Evolutionary conservation across 1,140 invertebrate species (phyloP).

Genomic region (Microplitis demolitor): DNA sequence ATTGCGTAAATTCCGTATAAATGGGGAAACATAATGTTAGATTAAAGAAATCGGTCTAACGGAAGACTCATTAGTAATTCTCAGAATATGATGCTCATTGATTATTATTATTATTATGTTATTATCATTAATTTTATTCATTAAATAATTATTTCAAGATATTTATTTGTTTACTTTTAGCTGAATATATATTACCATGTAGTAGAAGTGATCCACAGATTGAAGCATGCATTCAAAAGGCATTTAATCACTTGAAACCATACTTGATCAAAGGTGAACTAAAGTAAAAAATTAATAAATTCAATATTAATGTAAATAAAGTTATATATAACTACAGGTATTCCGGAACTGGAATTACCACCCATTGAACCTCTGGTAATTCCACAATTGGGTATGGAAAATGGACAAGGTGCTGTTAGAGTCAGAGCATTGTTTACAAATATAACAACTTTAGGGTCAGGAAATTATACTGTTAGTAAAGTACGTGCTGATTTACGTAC

Average conservation of each 20-base stretch:
- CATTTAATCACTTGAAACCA: conserved; percentile 73
- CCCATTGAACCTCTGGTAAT: conserved; percentile 75
- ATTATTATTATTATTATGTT: conserved; percentile 20
- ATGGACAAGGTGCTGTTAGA: conserved; percentile 73
- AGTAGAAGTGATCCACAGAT: conserved; percentile 69
- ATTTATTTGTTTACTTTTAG: conserved; percentile 60
- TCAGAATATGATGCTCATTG: conserved; percentile 2
- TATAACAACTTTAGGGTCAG: conserved; percentile 72
- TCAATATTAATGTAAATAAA: too few species aligned
- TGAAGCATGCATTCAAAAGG: conserved; percentile 70
- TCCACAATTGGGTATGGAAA: conserved; percentile 73
- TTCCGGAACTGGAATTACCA: conserved; percentile 72
- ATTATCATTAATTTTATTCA: conserved; percentile 5
- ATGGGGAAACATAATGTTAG: conserved; percentile 9
- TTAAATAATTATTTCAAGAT: background rate
- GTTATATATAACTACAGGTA: conserved; percentile 55
- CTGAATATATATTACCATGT: conserved; percentile 75
- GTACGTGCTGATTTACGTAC: conserved; percentile 67
- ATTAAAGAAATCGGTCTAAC: conserved; percentile 10
- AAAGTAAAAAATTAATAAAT: conserved; percentile 13
- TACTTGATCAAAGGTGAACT: conserved; percentile 67
- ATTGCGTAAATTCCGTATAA: conserved; percentile 29
- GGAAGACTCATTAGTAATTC: background rate
- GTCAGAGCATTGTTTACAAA: conserved; percentile 73
- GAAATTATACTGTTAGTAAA: conserved; percentile 71